phyloP scores from a whole-genome alignment of 2,888 invertebrate genomes.

The Mesoligia furuncula region DNA sequence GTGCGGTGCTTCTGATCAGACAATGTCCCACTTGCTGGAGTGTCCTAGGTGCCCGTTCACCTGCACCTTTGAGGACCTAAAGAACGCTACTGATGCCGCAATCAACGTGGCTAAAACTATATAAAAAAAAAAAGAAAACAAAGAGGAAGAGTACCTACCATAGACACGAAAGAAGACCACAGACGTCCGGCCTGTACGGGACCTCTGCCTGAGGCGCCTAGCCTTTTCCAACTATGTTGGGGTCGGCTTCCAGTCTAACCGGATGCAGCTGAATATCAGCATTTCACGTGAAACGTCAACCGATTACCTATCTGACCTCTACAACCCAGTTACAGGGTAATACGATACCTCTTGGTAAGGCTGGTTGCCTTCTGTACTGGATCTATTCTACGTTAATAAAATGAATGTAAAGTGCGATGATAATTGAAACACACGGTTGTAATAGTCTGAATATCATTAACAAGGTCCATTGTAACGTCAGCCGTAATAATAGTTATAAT shows the following conservation, averaged over 20 bases:
- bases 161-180: background rate
- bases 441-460: conserved; percentile 46
- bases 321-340: no score
- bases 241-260: no score
- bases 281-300: no score
- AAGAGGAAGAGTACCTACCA: background rate
- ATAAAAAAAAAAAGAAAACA: background rate
- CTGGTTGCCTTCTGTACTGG: background rate
- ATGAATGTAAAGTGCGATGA: conserved; percentile 30
- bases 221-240: no score
- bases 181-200: no score
- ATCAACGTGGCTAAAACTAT: background rate
- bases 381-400: conserved; percentile 6
- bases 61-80: background rate
- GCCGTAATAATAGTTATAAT: conserved; percentile 38
- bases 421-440: conserved; percentile 36
- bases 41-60: background rate
- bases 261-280: no score
- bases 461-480: conserved; percentile 46
- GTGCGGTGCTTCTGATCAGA: background rate
- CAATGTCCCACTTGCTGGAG: background rate
- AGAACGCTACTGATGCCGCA: background rate
- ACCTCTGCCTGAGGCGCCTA: no score
- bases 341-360: no score
- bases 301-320: no score